Percentiles rank a stretch among this genome's conserved stretches.
phyloP scores from a whole-genome alignment of 2,797 vertebrate species.

The Apogon hyalosoma region DNA sequence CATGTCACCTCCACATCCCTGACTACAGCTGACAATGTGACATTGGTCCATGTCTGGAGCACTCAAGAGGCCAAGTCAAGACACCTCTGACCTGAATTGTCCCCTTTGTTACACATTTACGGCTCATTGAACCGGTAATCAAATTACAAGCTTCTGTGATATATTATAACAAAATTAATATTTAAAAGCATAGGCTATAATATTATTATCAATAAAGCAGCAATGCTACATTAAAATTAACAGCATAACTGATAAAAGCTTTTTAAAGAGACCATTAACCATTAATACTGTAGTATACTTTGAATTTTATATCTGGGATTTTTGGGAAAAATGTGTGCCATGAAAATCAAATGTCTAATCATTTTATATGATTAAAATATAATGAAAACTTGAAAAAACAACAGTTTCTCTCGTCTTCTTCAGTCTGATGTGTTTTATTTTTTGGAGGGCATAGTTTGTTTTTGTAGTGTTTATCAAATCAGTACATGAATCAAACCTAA shows the following conservation, averaged over 20 bases:
- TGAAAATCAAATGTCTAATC: background rate
- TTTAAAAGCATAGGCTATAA: slow-evolving; percentile 22
- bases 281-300: slow-evolving; percentile 20
- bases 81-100: slow-evolving; percentile 6
- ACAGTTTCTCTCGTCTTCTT: no score
- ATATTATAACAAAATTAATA: slow-evolving; percentile 9
- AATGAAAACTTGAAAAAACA: no score
- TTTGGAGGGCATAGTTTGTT: no score
- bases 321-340: background rate
- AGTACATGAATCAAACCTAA: no score
- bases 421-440: no score
- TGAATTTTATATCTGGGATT: background rate
- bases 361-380: no score
- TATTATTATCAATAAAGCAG: slow-evolving; percentile 34
- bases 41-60: slow-evolving; percentile 16
- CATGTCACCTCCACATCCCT: background rate
- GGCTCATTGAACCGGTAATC: slow-evolving; percentile 4
- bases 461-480: no score
- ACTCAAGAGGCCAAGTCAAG: background rate
- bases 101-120: slow-evolving; percentile 11
- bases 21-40: slow-evolving; percentile 16
- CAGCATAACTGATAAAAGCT: background rate
- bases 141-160: background rate
- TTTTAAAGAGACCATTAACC: slow-evolving; percentile 19
- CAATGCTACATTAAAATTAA: slow-evolving; percentile 31